Evolutionary conservation across 2,797 vertebrate species (phyloP).

Genomic region (Acrossocheilus wenchowensis): DNA sequence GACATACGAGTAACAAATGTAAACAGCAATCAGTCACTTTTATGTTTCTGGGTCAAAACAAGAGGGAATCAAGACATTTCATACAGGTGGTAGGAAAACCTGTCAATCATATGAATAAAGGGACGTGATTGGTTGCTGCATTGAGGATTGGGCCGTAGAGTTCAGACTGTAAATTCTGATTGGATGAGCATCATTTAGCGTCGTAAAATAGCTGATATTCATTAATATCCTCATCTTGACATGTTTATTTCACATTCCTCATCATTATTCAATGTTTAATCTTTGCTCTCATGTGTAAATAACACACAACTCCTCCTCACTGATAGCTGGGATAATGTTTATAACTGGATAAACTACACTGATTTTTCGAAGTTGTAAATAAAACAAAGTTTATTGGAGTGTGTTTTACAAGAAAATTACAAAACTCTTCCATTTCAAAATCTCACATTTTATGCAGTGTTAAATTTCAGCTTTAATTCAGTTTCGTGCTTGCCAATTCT

Average conservation of each 20-base stretch:
- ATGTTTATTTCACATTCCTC: background rate
- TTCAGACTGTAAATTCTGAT: background rate
- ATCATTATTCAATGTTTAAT: background rate
- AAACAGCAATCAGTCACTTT: background rate
- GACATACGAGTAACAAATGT: background rate
- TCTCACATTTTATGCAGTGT: background rate
- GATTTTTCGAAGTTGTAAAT: background rate
- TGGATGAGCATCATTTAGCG: background rate
- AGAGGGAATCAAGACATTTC: background rate
- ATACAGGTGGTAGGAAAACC: background rate
- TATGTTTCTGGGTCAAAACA: background rate
- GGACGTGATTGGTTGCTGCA: background rate
- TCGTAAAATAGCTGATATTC: background rate
- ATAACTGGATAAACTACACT: background rate
- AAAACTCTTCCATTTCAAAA: background rate
- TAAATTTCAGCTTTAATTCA: background rate
- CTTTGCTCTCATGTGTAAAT: background rate
- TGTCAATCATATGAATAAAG: constrained; percentile 12
- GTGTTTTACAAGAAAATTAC: background rate
- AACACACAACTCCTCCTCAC: background rate
- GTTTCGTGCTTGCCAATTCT: background rate
- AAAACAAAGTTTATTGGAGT: background rate
- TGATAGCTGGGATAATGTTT: background rate
- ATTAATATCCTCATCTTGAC: background rate
- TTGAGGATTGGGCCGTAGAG: background rate